Percentiles rank a stretch among this genome's conserved stretches.
phyloP scores from a whole-genome alignment of 2,888 invertebrate species.

The Petrolisthes cinctipes region DNA sequence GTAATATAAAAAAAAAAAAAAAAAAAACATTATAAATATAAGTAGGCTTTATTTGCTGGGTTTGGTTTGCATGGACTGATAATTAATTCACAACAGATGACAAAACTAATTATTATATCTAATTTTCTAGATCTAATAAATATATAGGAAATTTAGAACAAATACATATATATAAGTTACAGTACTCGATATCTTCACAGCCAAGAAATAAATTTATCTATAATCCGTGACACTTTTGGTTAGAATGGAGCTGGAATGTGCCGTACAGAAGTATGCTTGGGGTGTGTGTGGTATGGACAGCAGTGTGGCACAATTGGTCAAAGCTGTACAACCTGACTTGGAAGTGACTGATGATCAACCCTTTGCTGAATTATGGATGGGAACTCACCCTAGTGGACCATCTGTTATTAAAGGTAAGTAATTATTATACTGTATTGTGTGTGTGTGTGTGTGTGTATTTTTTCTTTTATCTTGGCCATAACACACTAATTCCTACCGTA shows the following conservation, averaged over 20 bases:
- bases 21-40: too few relatives aligned
- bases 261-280: constrained; percentile 92
- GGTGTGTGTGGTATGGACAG: constrained; percentile 85
- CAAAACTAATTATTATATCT: not conserved
- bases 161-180: not conserved
- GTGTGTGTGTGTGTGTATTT: not conserved
- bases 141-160: not conserved
- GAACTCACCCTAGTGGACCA: constrained; percentile 93
- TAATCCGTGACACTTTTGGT: not conserved
- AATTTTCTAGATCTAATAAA: not conserved
- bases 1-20: too few relatives aligned
- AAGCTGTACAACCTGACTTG: constrained; percentile 76
- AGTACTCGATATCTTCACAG: not conserved
- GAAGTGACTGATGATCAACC: constrained; percentile 76
- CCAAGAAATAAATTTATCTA: not conserved
- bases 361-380: constrained; percentile 98
- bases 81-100: too few relatives aligned
- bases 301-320: constrained; percentile 81
- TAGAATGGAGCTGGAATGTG: constrained; percentile 83
- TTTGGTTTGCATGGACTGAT: too few relatives aligned
- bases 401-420: constrained; percentile 77
- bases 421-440: not conserved
- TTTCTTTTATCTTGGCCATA: not conserved
- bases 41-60: too few relatives aligned
- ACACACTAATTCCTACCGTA: not conserved